Conservation (phyloP, 2,113 vertebrate species). For the Mungos mungo region DNA sequence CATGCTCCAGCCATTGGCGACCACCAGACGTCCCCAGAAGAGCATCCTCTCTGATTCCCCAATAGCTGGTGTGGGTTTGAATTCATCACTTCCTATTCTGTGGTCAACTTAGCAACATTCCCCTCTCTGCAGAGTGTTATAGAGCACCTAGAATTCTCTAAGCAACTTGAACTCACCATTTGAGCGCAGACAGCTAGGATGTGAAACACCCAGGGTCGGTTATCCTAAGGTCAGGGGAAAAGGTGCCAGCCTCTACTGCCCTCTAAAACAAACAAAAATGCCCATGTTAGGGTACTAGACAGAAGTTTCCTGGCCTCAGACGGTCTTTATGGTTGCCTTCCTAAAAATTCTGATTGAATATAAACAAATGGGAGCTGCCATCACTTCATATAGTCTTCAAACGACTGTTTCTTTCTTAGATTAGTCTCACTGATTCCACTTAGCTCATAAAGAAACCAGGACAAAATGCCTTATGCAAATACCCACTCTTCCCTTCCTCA, state of each 20-base stretch:
- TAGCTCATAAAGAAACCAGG: conserved; percentile 3
- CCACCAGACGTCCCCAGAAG: neutral
- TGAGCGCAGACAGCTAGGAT: neutral
- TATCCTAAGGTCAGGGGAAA: neutral
- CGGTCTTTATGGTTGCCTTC: neutral
- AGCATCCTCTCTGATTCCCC: neutral
- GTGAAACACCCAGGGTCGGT: neutral
- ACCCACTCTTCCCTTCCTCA: neutral
- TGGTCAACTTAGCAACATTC: neutral
- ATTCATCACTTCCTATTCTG: neutral
- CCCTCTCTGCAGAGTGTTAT: neutral
- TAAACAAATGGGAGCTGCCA: neutral
- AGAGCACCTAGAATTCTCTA: neutral
- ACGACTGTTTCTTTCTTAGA: conserved; percentile 13
- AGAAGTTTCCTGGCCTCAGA: neutral
- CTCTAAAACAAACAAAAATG: neutral
- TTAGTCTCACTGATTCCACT: neutral
- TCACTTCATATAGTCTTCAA: neutral
- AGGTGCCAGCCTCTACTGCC: neutral
- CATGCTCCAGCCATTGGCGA: neutral
- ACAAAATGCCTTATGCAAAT: neutral
- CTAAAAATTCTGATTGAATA: neutral
- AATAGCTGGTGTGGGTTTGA: neutral
- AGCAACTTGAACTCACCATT: neutral
- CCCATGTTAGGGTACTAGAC: neutral